Evolutionary conservation across 2,113 vertebrate genomes (phyloP).

Genomic region (Athene noctua): DNA sequence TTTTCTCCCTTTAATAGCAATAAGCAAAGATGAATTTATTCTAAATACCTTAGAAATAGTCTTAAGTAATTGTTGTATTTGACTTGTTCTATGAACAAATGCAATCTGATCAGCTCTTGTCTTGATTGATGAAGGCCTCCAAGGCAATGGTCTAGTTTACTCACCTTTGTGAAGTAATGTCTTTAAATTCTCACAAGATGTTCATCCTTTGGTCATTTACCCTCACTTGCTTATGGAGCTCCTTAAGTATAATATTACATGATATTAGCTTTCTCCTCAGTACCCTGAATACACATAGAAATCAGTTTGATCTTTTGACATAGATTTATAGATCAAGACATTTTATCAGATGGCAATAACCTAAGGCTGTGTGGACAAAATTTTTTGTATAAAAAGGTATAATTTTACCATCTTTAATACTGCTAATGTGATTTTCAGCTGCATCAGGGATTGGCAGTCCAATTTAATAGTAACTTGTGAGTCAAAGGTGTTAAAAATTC

Average conservation of each 20-base stretch:
- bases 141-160: not conserved
- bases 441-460: not conserved
- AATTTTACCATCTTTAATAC: not conserved
- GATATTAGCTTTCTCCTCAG: not conserved
- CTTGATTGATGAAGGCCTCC: not conserved
- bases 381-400: not conserved
- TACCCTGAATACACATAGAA: not conserved
- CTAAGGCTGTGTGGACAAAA: not conserved
- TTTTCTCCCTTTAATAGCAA: not conserved
- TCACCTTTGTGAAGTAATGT: not conserved
- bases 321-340: not conserved
- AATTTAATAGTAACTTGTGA: not conserved
- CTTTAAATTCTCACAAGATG: not conserved
- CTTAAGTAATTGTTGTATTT: not conserved
- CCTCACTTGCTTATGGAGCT: not conserved
- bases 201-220: not conserved
- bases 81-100: not conserved
- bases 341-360: not conserved
- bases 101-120: not conserved
- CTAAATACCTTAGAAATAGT: not conserved
- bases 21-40: not conserved
- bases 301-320: not conserved
- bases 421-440: not conserved
- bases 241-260: not conserved
- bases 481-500: not conserved